phyloP scores from a whole-genome alignment of 2,888 invertebrate genomes.

The Caenorhabditis sp. region DNA sequence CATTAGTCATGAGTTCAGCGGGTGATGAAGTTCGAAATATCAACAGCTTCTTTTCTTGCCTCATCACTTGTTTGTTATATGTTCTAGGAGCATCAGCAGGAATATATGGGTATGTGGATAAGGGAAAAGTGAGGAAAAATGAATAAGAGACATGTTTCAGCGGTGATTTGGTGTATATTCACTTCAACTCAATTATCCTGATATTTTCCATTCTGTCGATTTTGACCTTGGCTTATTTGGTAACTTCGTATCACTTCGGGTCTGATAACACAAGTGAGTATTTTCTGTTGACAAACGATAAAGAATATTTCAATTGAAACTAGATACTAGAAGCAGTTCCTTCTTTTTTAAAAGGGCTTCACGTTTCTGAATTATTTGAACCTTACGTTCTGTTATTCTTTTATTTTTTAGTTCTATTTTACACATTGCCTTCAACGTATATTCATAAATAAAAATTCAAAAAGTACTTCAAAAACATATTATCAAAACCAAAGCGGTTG shows the following conservation, averaged over 20 bases:
- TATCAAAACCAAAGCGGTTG: too few relatives aligned
- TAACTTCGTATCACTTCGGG: conserved; percentile 40
- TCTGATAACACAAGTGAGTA: conserved; percentile 43
- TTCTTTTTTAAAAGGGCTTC: too few relatives aligned
- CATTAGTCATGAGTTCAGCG: conserved; percentile 33
- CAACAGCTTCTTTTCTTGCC: conserved; percentile 49
- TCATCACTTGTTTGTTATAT: conserved; percentile 44
- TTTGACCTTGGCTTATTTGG: conserved; percentile 14
- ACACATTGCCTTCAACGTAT: too few relatives aligned
- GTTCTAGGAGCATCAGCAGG: conserved; percentile 41
- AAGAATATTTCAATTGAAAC: too few relatives aligned
- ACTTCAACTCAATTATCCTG: conserved; percentile 49
- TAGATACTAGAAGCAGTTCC: too few relatives aligned
- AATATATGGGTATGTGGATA: conserved; percentile 26
- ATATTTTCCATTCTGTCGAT: conserved; percentile 34
- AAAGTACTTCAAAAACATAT: too few relatives aligned
- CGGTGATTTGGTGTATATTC: conserved; percentile 45
- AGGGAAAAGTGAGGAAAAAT: not conserved
- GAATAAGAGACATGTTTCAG: conserved; percentile 6
- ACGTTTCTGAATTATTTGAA: too few relatives aligned
- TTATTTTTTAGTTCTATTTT: too few relatives aligned
- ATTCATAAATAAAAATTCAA: too few relatives aligned
- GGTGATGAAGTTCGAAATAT: conserved; percentile 42
- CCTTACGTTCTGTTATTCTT: too few relatives aligned
- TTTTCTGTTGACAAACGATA: too few relatives aligned